phyloP scores from a whole-genome alignment of 2,888 invertebrate genomes.

The Diachrysia chrysitis region DNA sequence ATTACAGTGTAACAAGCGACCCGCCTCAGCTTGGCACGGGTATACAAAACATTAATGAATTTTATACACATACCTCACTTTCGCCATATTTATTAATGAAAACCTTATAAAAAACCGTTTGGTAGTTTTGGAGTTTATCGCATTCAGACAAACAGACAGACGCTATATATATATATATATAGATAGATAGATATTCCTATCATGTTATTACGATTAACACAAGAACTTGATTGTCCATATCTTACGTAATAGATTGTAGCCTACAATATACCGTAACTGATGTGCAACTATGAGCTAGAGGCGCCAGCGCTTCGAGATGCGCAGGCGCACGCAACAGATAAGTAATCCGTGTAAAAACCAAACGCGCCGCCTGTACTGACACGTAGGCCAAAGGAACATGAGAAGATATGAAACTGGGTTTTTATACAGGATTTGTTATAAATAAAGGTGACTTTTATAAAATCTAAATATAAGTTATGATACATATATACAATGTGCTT shows the following conservation, averaged over 20 bases:
- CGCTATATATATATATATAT: too few species aligned
- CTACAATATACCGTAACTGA: slow-evolving; percentile 2
- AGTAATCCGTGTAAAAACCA: slow-evolving; percentile 31
- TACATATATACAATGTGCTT: neutral
- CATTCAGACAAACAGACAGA: too few species aligned
- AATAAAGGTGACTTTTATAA: neutral
- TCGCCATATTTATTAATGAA: too few species aligned
- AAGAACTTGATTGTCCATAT: neutral
- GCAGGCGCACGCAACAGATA: slow-evolving; percentile 7
- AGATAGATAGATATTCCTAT: too few species aligned
- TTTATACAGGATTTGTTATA: neutral
- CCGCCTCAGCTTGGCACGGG: too few species aligned
- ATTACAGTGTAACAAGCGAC: too few species aligned
- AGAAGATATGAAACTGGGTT: neutral
- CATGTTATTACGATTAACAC: neutral
- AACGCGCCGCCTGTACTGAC: slow-evolving; percentile 9
- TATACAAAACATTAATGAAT: too few species aligned
- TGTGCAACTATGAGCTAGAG: neutral
- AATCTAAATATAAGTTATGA: neutral
- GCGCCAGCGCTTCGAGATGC: neutral
- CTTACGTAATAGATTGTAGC: neutral
- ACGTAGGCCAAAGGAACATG: slow-evolving; percentile 6
- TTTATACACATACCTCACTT: too few species aligned
- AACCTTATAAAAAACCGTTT: too few species aligned
- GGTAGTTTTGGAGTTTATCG: too few species aligned